Percentiles rank a stretch among this genome's conserved stretches.
Evolutionary conservation across 2,797 vertebrate species (phyloP).

Genomic region (Cygnus olor): DNA sequence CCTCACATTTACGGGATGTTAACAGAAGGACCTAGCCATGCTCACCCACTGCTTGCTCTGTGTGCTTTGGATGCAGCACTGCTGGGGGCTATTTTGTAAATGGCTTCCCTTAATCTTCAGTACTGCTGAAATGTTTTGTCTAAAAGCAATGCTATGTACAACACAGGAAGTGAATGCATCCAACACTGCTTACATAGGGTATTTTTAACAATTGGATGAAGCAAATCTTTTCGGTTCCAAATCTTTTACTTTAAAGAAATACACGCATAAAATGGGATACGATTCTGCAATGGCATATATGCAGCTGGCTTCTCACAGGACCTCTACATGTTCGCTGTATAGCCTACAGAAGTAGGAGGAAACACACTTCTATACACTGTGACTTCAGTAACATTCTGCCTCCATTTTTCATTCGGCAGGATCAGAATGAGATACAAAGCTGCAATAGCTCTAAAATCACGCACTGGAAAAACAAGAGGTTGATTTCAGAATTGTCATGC

Average conservation of each 20-base stretch:
- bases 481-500: neutral
- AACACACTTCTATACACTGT: neutral
- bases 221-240: neutral
- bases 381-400: neutral
- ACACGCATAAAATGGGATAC: neutral
- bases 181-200: neutral
- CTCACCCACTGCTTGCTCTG: fast-evolving
- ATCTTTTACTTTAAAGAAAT: neutral
- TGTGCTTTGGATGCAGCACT: neutral
- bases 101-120: neutral
- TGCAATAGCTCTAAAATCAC: neutral
- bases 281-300: neutral
- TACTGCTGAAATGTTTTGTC: neutral
- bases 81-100: neutral
- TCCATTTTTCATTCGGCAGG: neutral
- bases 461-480: neutral
- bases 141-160: neutral
- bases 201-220: conserved; percentile 26
- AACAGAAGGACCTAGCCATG: neutral
- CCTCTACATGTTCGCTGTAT: neutral
- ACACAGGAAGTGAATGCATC: neutral
- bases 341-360: neutral
- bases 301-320: neutral
- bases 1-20: fast-evolving
- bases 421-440: neutral